A percentile compares a stretch with the other conserved stretches of the same genome.
These are phyloP conservation scores for Stomatorhinus ivindoensis DNA, from an alignment of 2,113 vertebrate species.

Conservation along the genomic window DNA sequence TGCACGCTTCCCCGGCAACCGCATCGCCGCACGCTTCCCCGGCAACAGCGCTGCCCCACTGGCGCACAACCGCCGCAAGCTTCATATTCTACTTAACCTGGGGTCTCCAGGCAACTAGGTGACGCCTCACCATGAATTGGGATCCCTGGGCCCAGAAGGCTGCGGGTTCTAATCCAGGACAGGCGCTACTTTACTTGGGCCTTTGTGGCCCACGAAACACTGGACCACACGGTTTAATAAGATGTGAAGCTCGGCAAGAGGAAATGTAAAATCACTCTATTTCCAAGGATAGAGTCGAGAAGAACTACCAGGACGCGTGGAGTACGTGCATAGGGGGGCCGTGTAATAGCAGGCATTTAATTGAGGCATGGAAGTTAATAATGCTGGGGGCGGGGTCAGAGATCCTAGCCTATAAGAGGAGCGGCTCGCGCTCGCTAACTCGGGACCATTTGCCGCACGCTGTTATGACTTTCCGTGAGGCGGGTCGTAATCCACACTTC, in stretches of 20 bases:
- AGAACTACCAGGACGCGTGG: background rate
- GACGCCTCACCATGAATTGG: background rate
- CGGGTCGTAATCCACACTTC: background rate
- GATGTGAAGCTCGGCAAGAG: background rate
- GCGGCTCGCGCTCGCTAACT: background rate
- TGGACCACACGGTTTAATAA: background rate
- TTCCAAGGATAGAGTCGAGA: background rate
- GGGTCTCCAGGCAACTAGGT: background rate
- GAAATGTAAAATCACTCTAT: background rate
- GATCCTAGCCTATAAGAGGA: background rate
- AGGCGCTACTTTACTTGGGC: no score
- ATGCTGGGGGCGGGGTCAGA: background rate
- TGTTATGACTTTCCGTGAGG: background rate
- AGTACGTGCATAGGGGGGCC: no score
- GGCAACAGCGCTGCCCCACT: background rate
- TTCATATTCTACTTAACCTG: background rate
- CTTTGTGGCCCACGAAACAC: no score
- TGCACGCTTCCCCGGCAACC: background rate
- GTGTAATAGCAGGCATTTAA: background rate
- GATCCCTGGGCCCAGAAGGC: background rate
- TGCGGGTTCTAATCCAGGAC: background rate
- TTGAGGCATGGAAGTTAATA: background rate
- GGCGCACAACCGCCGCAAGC: background rate
- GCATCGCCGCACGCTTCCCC: background rate
- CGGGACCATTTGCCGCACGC: conserved; percentile 4